Evolutionary conservation across 1,140 invertebrate genomes (phyloP), one percentile per base, ranked within the genome.

Genomic region (Drosophila lacertosa): DNA sequence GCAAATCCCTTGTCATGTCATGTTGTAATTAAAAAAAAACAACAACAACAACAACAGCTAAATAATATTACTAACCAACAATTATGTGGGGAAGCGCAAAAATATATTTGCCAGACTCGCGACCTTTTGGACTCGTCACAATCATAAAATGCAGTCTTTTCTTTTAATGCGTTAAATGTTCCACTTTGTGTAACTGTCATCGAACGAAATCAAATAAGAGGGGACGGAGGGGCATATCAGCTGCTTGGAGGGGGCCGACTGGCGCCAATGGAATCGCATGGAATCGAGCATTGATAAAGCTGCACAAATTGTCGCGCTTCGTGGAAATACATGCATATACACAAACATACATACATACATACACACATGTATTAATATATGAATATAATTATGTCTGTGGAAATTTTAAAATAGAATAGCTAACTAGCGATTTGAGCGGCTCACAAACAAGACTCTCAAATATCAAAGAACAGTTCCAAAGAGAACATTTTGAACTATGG

Each of bases 1-100:
- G 55, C 74, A 86, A 84, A 86, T 86, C 82, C 82, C 78, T 75
- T 82, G 81, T 88, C 81, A 88, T 86, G 82, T 88, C 82, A 88
- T 81, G 74, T 74, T 77, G 81, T 77, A 88, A 86, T 88, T 88
- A 75, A 82, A 86, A 40, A 86, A 75, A 16, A 44, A 44, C 40
- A 20, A 42, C 66, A 48, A 63, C 63, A 67, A 64, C 53, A 79
- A 32, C 51, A 57, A 44, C 37, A 10, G 59, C 16, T 35, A 35
- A 59, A 35, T 53, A 62, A 53, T 33, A 16, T 39, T 18, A 45
- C 24, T 39, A 9, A 35, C 45, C 50, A 59, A 16, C 24, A 57
- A 57, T 42, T 67, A 57, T 48, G 60, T 55, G 16, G 40, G 64
- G 33, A 54, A 55, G 40, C 15, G 53, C 26, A 15, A 9, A 33